Evolutionary conservation across 1,140 invertebrate genomes (phyloP), one percentile per base, ranked within the genome.

Genomic region (Mactra quadrangularis): DNA sequence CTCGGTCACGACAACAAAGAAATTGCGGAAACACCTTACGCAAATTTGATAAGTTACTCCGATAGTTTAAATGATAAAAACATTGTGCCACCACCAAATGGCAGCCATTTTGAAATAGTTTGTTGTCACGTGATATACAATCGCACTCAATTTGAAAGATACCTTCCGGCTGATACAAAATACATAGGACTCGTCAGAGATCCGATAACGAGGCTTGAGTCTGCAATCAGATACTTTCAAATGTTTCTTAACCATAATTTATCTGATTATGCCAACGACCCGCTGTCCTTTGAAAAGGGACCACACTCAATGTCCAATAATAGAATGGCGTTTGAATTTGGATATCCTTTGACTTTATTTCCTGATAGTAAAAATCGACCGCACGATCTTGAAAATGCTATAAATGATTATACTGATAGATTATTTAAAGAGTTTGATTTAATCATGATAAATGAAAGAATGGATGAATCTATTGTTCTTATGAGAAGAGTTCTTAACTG

Each of bases 401-500:
- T 74, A 4, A 31, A 55, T 35, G 17, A 74, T 35, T 88, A 82
- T 25, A 53, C 72, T 1, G 13, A 57, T 3, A 27, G 38, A 50
- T 15, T 88, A 11, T 62, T 66, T 7, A 45, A 41, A 1, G 38
- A 84, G n/a, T 94, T 94, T 86, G 89, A 93, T 82, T 87, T 94
- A 7, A 92, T 95, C 17, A 91, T 95, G 92, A 91, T 95, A 11
- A 89, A 93, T 6, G 94, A 95, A 85, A 89, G 92, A 68, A 93
- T 94, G 87, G 93, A 94, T 72, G 94, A 94, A 82, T 94, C 94
- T 6, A 76, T 94, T 29, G 89, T 95, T 35, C 86, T 94, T 7
- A 84, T 95, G 66, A 89, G 87, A 31, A 85, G 94, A 66, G 64
- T 92, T 3, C 90, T 95, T 38, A 93, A 92, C 70, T 95, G 94